A percentile compares a stretch with the other conserved stretches of the same genome.
These are phyloP conservation scores for Vulpes ferrilata DNA, from an alignment of 2,113 vertebrate genomes.

Conservation along the genomic window DNA sequence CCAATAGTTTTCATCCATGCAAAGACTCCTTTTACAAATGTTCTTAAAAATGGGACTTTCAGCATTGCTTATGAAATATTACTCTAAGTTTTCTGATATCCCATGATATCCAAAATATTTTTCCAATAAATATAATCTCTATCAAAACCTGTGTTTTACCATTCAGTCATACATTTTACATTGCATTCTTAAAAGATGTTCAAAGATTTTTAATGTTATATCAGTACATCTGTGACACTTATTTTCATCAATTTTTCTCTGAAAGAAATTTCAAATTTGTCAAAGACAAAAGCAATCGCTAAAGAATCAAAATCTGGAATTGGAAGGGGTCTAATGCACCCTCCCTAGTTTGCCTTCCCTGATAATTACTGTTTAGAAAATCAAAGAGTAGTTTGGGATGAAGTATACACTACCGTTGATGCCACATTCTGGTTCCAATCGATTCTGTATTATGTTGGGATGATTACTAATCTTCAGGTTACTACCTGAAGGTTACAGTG, in stretches of 20 bases:
- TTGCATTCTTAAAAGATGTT: neutral
- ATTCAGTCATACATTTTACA: neutral
- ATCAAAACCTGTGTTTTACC: neutral
- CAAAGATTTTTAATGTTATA: neutral
- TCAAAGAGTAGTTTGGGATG: neutral
- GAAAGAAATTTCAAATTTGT: neutral
- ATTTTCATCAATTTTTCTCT: neutral
- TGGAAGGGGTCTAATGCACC: neutral
- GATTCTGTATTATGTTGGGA: neutral
- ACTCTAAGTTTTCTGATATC: neutral
- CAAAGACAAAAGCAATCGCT: neutral
- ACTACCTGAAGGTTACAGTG: neutral
- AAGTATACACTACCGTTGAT: neutral
- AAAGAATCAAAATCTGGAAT: neutral
- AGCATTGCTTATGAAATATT: conserved; percentile 6
- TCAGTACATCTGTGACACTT: neutral
- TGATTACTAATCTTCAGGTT: neutral
- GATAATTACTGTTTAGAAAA: neutral
- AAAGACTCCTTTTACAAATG: neutral
- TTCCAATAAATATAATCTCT: neutral
- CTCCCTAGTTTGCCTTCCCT: neutral
- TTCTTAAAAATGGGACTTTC: neutral
- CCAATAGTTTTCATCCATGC: neutral
- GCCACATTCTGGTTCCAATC: neutral
- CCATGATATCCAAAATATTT: neutral